phyloP scores from a whole-genome alignment of 2,888 invertebrate genomes.

The Furcula furcula region DNA sequence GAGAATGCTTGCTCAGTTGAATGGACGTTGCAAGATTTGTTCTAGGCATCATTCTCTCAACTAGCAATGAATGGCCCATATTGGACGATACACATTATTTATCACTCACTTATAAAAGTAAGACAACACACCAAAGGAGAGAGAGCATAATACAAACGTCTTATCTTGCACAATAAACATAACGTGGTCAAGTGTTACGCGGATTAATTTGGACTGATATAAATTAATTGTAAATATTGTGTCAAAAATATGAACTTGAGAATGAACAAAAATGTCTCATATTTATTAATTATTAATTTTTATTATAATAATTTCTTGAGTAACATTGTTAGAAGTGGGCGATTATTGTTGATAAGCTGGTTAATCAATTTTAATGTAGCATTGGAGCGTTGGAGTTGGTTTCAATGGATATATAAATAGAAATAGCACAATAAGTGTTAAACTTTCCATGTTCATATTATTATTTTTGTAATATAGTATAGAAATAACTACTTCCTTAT shows the following conservation, averaged over 20 bases:
- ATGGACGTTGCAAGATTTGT: neutral
- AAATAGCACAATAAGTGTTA: slow-evolving; percentile 45
- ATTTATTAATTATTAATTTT: slow-evolving; percentile 64
- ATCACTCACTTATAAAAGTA: slow-evolving; percentile 18
- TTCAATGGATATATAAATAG: slow-evolving; percentile 33
- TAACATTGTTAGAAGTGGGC: slow-evolving; percentile 53
- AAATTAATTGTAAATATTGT: slow-evolving; percentile 65
- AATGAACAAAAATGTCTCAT: slow-evolving; percentile 73
- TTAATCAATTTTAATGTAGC: slow-evolving; percentile 64
- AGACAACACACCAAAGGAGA: slow-evolving; percentile 39
- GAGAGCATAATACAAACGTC: slow-evolving; percentile 48
- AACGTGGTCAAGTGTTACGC: slow-evolving; percentile 36
- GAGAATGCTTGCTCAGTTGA: neutral
- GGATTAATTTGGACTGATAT: slow-evolving; percentile 66
- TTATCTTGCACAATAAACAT: slow-evolving; percentile 45
- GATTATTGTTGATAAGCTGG: slow-evolving; percentile 62
- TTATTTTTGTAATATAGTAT: slow-evolving; percentile 48
- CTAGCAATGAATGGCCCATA: slow-evolving; percentile 3
- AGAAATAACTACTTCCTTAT: slow-evolving; percentile 34
- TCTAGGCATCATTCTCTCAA: slow-evolving; percentile 2
- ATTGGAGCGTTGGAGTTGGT: slow-evolving; percentile 42
- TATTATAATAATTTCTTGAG: slow-evolving; percentile 47
- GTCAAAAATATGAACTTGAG: slow-evolving; percentile 60
- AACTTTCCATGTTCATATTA: slow-evolving; percentile 43
- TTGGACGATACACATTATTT: slow-evolving; percentile 6